Percentiles rank a stretch among this genome's conserved stretches.
Evolutionary conservation across 2,888 invertebrate species (phyloP).

Genomic region (Serripes groenlandicus): DNA sequence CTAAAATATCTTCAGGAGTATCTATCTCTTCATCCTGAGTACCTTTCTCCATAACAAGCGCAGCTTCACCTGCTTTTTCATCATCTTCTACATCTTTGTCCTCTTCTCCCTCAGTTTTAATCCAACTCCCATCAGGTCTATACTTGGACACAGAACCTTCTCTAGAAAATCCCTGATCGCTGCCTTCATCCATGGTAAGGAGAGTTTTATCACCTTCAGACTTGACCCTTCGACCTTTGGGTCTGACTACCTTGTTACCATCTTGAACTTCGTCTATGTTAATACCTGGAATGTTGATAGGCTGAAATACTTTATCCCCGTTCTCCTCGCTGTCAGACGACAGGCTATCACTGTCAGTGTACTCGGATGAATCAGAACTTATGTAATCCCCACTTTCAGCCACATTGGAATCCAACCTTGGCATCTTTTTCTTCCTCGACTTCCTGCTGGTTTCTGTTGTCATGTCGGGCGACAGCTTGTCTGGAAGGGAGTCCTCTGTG

Average conservation of each 20-base stretch:
- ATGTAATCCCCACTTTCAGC: slow-evolving; percentile 34
- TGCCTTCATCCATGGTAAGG: slow-evolving; percentile 30
- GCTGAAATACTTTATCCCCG: slow-evolving; percentile 37
- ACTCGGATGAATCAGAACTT: slow-evolving; percentile 38
- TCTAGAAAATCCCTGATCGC: slow-evolving; percentile 25
- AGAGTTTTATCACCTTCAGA: slow-evolving; percentile 59
- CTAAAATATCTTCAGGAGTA: neutral
- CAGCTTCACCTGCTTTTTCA: neutral
- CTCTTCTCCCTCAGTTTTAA: slow-evolving; percentile 59
- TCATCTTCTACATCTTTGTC: slow-evolving; percentile 15
- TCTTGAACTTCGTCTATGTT: neutral
- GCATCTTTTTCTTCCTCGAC: slow-evolving; percentile 11
- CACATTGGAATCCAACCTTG: slow-evolving; percentile 17
- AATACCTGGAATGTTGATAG: slow-evolving; percentile 54
- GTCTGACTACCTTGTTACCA: slow-evolving; percentile 31
- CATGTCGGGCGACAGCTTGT: slow-evolving; percentile 73
- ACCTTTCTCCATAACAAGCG: slow-evolving; percentile 2
- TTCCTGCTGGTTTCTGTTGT: neutral
- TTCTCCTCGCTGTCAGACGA: slow-evolving; percentile 14
- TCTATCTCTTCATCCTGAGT: slow-evolving; percentile 21
- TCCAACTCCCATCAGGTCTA: slow-evolving; percentile 73
- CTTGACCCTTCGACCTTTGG: slow-evolving; percentile 41
- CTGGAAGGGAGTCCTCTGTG: slow-evolving; percentile 78
- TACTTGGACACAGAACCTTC: slow-evolving; percentile 59
- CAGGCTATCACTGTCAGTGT: slow-evolving; percentile 30